A percentile compares a stretch with the other conserved stretches of the same genome.
phyloP scores from a whole-genome alignment of 2,888 invertebrate genomes.

The Bombylius discolor region DNA sequence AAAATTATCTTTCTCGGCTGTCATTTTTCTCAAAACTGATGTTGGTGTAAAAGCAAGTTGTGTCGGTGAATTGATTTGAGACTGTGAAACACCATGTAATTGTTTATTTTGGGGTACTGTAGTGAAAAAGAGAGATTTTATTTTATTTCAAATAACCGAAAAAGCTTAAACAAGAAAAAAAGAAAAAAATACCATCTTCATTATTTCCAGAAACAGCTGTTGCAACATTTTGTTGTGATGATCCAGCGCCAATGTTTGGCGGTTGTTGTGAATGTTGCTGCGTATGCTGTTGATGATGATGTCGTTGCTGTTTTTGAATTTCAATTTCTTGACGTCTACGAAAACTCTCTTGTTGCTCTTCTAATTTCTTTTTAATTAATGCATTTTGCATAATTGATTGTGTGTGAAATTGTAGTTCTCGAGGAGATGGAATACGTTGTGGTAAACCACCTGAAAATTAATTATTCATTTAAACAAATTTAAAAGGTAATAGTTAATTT shows the following conservation, averaged over 20 bases:
- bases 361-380: conserved; percentile 75
- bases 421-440: conserved; percentile 65
- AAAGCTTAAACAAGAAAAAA: no score
- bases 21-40: conserved; percentile 88
- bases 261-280: neutral
- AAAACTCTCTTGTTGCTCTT: conserved; percentile 75
- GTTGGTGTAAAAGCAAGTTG: conserved; percentile 86
- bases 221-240: neutral
- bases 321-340: conserved; percentile 60
- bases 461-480: neutral
- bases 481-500: neutral
- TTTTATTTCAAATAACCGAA: no score
- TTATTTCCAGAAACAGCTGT: neutral
- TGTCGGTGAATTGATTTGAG: conserved; percentile 42
- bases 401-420: conserved; percentile 72
- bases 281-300: conserved; percentile 3
- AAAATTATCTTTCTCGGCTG: conserved; percentile 65
- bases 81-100: conserved; percentile 19
- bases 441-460: conserved; percentile 41
- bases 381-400: conserved; percentile 79
- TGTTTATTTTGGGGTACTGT: conserved; percentile 7
- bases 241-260: neutral
- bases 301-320: conserved; percentile 17
- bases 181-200: neutral
- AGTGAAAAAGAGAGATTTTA: neutral